Percentiles rank a stretch among this genome's conserved stretches.
Evolutionary conservation across 2,797 vertebrate species (phyloP).

Genomic region (Orestias chungarensis): DNA sequence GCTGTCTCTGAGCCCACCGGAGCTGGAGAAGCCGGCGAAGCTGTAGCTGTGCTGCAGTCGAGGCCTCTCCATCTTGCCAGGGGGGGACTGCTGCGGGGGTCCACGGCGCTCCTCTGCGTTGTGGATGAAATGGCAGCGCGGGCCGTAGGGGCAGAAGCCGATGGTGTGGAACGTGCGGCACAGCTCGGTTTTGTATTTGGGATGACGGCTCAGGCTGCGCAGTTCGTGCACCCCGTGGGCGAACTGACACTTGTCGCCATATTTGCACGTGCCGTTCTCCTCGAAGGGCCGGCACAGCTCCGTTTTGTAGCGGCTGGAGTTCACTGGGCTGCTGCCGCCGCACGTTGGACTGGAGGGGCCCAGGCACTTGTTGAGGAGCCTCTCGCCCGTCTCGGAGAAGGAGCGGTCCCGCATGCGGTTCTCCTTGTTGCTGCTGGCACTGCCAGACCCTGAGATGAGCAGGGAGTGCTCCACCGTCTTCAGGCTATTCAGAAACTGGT

Average conservation of each 20-base stretch:
- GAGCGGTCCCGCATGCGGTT: slow-evolving; percentile 94
- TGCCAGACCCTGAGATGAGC: slow-evolving; percentile 81
- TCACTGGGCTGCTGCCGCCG: slow-evolving; percentile 83
- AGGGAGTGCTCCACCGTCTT: slow-evolving; percentile 86
- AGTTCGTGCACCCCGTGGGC: slow-evolving; percentile 92
- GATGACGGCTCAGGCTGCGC: slow-evolving; percentile 90
- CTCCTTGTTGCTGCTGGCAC: slow-evolving; percentile 83
- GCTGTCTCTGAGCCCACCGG: slow-evolving; percentile 91
- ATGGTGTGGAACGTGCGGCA: slow-evolving; percentile 97
- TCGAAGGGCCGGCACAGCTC: slow-evolving; percentile 93
- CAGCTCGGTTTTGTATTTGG: slow-evolving; percentile 95
- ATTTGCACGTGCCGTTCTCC: slow-evolving; percentile 92
- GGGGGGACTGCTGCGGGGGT: slow-evolving; percentile 75
- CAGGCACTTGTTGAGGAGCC: slow-evolving; percentile 88
- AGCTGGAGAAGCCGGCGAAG: slow-evolving; percentile 92
- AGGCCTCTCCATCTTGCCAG: slow-evolving; percentile 85
- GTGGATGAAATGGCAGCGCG: slow-evolving; percentile 95
- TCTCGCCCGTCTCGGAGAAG: slow-evolving; percentile 94
- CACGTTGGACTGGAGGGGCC: slow-evolving; percentile 77
- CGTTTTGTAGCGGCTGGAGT: slow-evolving; percentile 95
- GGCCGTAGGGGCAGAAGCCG: slow-evolving; percentile 93
- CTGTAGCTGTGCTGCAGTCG: slow-evolving; percentile 98
- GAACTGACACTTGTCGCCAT: slow-evolving; percentile 94
- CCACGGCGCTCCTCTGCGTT: slow-evolving; percentile 92
- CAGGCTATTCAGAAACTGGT: slow-evolving; percentile 91